Conservation (phyloP, 2,888 invertebrate species). For the Acanthacorydalis orientalis region DNA sequence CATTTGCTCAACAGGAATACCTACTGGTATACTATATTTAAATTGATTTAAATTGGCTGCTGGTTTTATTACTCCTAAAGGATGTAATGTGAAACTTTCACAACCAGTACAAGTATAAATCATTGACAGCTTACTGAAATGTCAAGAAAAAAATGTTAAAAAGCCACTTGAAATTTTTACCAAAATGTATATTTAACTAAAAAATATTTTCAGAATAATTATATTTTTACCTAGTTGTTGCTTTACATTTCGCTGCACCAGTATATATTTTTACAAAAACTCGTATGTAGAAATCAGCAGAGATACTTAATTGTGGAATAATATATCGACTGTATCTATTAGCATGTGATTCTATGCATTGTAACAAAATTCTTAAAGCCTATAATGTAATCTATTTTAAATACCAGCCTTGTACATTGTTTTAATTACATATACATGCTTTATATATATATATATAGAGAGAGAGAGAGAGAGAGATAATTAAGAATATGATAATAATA, state of each 20-base stretch:
- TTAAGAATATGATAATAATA: too few relatives aligned
- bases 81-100: slow-evolving; percentile 60
- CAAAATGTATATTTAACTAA: background rate
- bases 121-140: slow-evolving; percentile 63
- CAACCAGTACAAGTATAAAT: slow-evolving; percentile 87
- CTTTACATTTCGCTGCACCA: slow-evolving; percentile 72
- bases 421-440: too few relatives aligned
- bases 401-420: too few relatives aligned
- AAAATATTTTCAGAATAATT: background rate
- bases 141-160: slow-evolving; percentile 6
- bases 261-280: slow-evolving; percentile 76
- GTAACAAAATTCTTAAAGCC: slow-evolving; percentile 85
- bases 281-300: slow-evolving; percentile 91
- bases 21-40: slow-evolving; percentile 51
- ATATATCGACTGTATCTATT: slow-evolving; percentile 87
- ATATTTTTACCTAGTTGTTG: slow-evolving; percentile 49
- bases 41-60: slow-evolving; percentile 37
- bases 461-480: too few relatives aligned
- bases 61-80: slow-evolving; percentile 47
- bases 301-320: slow-evolving; percentile 75
- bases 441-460: too few relatives aligned
- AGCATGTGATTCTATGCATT: slow-evolving; percentile 81
- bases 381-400: slow-evolving; percentile 21
- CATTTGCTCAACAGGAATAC: slow-evolving; percentile 42
- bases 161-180: background rate